phyloP scores from a whole-genome alignment of 92 coral and sea anemone species.

The Pocillopora grandis region DNA sequence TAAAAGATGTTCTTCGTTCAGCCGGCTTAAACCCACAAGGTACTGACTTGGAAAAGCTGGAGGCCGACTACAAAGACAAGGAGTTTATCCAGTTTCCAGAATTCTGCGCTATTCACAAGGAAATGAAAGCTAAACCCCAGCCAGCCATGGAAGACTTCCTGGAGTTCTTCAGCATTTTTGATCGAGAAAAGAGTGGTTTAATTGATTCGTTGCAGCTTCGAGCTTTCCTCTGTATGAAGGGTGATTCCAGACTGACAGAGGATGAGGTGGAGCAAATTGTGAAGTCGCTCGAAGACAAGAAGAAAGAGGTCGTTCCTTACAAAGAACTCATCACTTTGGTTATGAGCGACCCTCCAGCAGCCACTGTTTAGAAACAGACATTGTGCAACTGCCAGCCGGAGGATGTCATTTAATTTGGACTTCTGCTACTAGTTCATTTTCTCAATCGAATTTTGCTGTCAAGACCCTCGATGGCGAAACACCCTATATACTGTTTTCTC shows the following conservation, averaged over 20 bases:
- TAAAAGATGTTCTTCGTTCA: conserved; percentile 68
- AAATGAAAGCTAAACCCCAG: conserved; percentile 67
- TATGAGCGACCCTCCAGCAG: conserved; percentile 13
- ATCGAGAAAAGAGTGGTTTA: conserved; percentile 80
- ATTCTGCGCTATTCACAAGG: conserved; percentile 80
- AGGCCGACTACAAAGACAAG: conserved; percentile 56
- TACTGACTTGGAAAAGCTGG: conserved; percentile 70
- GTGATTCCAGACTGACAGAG: conserved; percentile 68
- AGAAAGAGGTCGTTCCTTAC: conserved; percentile 67
- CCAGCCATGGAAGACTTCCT: conserved; percentile 75
- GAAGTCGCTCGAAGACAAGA: conserved; percentile 51
- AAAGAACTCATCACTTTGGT: conserved; percentile 62
- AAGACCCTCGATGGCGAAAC: neutral
- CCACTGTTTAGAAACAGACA: neutral
- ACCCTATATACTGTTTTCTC: neutral
- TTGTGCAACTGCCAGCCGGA: neutral
- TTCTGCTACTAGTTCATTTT: neutral
- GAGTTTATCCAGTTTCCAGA: conserved; percentile 54
- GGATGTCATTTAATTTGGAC: neutral
- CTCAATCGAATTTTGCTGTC: neutral
- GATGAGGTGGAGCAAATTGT: conserved; percentile 77
- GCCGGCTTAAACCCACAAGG: conserved; percentile 81
- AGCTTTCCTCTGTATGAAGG: conserved; percentile 70
- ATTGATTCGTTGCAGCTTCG: conserved; percentile 80
- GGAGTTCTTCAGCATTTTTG: conserved; percentile 87